Evolutionary conservation across 2,888 invertebrate genomes (phyloP), one percentile per base, ranked within the genome.

Genomic region (Andrena fulva): DNA sequence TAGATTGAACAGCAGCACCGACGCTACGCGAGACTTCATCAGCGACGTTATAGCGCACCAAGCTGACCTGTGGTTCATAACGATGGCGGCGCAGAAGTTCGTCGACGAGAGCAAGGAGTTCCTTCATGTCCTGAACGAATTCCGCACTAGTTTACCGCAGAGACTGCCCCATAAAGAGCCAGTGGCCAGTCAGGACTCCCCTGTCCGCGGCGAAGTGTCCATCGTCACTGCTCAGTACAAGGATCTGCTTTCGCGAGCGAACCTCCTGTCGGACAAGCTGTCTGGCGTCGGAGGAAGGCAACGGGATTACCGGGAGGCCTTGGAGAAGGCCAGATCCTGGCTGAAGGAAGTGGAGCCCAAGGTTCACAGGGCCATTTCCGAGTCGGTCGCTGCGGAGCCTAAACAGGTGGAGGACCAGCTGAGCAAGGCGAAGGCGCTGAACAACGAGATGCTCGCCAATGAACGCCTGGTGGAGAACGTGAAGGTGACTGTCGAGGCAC

Each of bases 51-150:
- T 99, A 91, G 97, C 98, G 0, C 99, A 99, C 92, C 99, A 99
- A 94, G 99, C 98, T 0, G 99, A 99, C 94, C 95, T 99, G 42
- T 95, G 99, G 77, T 99, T 99, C 94, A 98, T 99, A 88, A 98
- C 98, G 2, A 98, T 99, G 97, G 97, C 98, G 0, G 98, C 98
- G 1, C 98, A 99, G 95, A 99, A 98, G 94, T 99, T 99, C 93
- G 96, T 98, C 31, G 99, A 99, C 91, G 99, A 99, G 94, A 98
- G 98, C 93, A 98, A 98, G 95, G 98, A 98, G 89, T 98, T 98
- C 94, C 95, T 98, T 7, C 95, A 96, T 24, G 95, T 97, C 54
- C 95, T 98, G 52, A 98, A 98, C 94, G 98, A 98, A 86, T 98
- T 98, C 95, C 96, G 98, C 85, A 97, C 98, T 0, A 96, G 97